These are phyloP conservation scores for Teleogryllus oceanicus DNA, from an alignment of 2,888 invertebrate genomes.

Conservation along the genomic window DNA sequence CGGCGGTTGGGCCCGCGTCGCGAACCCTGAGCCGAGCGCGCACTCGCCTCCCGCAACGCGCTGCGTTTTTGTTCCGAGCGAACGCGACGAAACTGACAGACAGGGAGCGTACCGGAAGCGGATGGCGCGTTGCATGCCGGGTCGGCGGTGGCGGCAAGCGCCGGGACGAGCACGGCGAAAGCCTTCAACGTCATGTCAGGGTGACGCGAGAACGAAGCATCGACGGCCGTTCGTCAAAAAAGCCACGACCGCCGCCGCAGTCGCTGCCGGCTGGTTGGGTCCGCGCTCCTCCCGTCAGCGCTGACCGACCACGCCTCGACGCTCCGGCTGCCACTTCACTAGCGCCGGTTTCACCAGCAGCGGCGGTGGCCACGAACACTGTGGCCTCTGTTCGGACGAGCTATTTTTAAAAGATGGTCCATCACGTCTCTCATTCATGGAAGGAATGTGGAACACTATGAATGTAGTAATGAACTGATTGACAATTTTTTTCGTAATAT, in stretches of 20 bases:
- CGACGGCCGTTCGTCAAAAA: conserved; percentile 7
- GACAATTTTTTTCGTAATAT: too few relatives aligned
- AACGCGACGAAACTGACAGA: background rate
- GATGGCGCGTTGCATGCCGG: background rate
- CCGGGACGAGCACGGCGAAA: background rate
- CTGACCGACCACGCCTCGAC: background rate
- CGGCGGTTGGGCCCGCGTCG: background rate
- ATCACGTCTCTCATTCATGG: too few relatives aligned
- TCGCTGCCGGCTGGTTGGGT: background rate
- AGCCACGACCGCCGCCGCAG: background rate
- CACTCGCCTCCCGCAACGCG: background rate
- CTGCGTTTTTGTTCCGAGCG: too few relatives aligned
- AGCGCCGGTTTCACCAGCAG: too few relatives aligned
- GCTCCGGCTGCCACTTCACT: too few relatives aligned
- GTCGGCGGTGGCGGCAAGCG: background rate
- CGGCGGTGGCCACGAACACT: too few relatives aligned
- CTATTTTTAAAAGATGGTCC: too few relatives aligned
- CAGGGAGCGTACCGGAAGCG: background rate
- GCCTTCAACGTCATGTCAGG: conserved; percentile 18
- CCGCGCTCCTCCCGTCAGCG: background rate
- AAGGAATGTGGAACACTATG: too few relatives aligned
- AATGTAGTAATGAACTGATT: too few relatives aligned
- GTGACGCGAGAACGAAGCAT: background rate
- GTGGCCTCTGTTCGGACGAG: too few relatives aligned
- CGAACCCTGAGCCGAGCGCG: background rate